phyloP scores from a whole-genome alignment of 2,797 vertebrate species.

The Sebastes cheni region DNA sequence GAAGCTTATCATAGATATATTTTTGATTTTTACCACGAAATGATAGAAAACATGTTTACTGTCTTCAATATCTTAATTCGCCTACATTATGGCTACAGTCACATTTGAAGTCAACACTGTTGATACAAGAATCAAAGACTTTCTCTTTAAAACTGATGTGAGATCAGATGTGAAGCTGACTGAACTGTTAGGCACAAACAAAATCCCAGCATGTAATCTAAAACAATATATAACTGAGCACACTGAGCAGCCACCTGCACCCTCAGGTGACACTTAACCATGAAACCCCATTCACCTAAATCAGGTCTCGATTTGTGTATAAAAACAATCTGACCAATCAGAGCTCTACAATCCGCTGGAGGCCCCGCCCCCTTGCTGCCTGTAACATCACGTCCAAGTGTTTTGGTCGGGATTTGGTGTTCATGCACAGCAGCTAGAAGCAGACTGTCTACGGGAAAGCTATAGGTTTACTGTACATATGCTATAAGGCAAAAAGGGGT shows the following conservation, averaged over 20 bases:
- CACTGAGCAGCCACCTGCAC: not conserved
- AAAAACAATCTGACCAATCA: conserved; percentile 55
- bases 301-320: conserved; percentile 14
- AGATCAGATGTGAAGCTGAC: not conserved
- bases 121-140: not conserved
- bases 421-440: not conserved
- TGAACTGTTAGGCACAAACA: not conserved
- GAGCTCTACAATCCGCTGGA: not conserved
- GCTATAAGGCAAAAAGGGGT: not conserved
- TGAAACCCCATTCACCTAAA: conserved; percentile 42
- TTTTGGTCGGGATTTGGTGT: conserved; percentile 64
- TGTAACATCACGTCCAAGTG: conserved; percentile 51
- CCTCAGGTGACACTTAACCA: conserved; percentile 18
- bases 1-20: not conserved
- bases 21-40: not conserved
- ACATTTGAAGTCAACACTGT: not conserved
- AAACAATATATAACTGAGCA: not conserved
- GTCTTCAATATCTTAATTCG: not conserved
- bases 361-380: conserved; percentile 1
- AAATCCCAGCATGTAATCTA: not conserved
- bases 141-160: not conserved
- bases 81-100: not conserved
- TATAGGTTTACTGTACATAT: no score
- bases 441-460: not conserved
- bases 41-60: not conserved